A percentile compares a stretch with the other conserved stretches of the same genome.
phyloP scores from a whole-genome alignment of 2,888 invertebrate genomes.

The Agrotis exclamationis region DNA sequence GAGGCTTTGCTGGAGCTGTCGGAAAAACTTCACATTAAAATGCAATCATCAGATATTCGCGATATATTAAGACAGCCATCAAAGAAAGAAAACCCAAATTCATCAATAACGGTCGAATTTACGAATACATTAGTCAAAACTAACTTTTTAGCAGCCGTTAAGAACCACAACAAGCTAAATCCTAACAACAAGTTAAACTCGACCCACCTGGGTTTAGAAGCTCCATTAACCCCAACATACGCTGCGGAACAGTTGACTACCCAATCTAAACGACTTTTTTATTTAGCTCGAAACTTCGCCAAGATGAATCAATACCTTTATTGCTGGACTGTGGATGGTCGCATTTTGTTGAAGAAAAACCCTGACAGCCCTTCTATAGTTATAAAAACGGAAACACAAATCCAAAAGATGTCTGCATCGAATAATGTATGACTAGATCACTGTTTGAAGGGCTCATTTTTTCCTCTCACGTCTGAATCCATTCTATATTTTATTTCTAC shows the following conservation, averaged over 20 bases:
- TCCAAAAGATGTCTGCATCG: background rate
- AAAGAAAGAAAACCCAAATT: background rate
- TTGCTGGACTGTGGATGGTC: background rate
- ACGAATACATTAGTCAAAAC: background rate
- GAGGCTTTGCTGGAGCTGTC: background rate
- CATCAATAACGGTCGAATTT: background rate
- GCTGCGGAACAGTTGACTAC: background rate
- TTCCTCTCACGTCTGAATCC: background rate
- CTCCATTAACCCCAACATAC: background rate
- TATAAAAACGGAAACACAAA: background rate
- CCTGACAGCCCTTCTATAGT: constrained; percentile 1
- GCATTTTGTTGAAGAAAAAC: background rate
- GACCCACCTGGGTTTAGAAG: background rate
- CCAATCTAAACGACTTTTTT: background rate
- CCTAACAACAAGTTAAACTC: background rate
- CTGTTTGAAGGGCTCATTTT: too few species aligned
- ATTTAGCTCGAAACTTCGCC: background rate
- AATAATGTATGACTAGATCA: background rate
- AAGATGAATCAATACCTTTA: background rate
- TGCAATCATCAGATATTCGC: background rate
- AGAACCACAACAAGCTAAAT: background rate
- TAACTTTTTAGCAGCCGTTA: background rate
- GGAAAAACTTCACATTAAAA: background rate
- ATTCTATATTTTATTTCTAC: too few species aligned
- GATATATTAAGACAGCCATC: background rate